Percentiles rank a stretch among this genome's conserved stretches.
Conservation (phyloP, 2,888 invertebrate genomes). For the Eupeodes latifasciatus region DNA sequence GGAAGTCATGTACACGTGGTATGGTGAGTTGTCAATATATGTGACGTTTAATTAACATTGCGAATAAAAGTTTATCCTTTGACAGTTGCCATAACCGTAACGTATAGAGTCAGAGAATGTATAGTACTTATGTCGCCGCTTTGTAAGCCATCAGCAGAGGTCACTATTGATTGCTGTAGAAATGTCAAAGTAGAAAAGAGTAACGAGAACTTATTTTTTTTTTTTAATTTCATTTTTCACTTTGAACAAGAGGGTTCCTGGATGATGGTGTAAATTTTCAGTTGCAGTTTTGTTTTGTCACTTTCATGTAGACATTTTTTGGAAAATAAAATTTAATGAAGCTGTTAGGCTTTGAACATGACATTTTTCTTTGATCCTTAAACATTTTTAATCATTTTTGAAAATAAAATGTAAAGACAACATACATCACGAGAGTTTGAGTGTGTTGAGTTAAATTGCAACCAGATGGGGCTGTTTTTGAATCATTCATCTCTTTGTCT, state of each 20-base stretch:
- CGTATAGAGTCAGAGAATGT: neutral
- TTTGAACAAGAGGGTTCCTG: neutral
- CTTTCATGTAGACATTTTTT: slow-evolving; percentile 3
- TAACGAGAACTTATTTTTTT: neutral
- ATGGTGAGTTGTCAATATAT: slow-evolving; percentile 24
- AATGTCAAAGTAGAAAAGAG: slow-evolving; percentile 15
- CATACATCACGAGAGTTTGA: neutral
- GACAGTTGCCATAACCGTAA: slow-evolving; percentile 32
- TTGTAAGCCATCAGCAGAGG: neutral
- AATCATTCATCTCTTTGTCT: slow-evolving; percentile 1
- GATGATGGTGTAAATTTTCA: slow-evolving; percentile 19
- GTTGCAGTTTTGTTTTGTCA: neutral
- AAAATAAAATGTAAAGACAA: neutral
- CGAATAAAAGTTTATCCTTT: slow-evolving; percentile 59
- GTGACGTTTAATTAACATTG: slow-evolving; percentile 70
- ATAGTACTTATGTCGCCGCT: neutral
- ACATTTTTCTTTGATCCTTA: slow-evolving; percentile 57
- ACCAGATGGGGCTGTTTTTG: slow-evolving; percentile 54
- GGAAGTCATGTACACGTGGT: slow-evolving; percentile 28
- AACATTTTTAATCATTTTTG: slow-evolving; percentile 40
- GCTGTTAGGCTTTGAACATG: slow-evolving; percentile 26
- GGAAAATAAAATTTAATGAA: slow-evolving; percentile 31
- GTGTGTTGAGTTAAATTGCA: slow-evolving; percentile 34
- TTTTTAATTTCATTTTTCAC: neutral
- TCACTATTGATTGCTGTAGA: slow-evolving; percentile 12